A percentile compares a stretch with the other conserved stretches of the same genome.
Evolutionary conservation across 2,113 vertebrate species (phyloP).

Genomic region (Colius striatus): DNA sequence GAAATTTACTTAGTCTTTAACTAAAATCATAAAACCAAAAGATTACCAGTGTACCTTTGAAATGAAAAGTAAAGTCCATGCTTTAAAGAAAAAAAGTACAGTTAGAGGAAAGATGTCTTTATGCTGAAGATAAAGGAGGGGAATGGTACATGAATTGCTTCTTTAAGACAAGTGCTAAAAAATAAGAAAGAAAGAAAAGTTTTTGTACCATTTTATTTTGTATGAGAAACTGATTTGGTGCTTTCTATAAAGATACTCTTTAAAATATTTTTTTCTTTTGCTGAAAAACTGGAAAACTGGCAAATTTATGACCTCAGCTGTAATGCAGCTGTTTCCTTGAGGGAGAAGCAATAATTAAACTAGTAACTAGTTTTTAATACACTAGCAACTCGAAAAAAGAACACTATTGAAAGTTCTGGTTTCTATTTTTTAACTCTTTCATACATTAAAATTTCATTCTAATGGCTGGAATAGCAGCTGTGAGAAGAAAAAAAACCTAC

Average conservation of each 20-base stretch:
- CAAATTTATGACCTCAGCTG: neutral
- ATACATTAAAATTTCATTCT: neutral
- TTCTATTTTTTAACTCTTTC: neutral
- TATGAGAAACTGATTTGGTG: neutral
- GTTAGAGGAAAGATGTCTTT: neutral
- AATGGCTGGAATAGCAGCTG: neutral
- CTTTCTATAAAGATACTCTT: neutral
- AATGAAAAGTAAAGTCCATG: neutral
- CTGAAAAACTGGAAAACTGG: neutral
- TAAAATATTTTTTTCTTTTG: neutral
- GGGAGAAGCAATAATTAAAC: neutral
- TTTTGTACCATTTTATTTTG: neutral
- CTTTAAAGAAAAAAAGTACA: neutral
- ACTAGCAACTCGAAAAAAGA: neutral
- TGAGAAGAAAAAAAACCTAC: neutral
- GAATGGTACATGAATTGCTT: neutral
- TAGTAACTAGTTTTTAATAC: neutral
- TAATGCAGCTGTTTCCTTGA: slow-evolving; percentile 28
- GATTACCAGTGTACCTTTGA: neutral
- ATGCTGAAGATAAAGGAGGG: neutral
- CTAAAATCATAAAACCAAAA: slow-evolving; percentile 7
- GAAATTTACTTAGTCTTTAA: neutral
- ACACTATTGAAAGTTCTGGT: neutral
- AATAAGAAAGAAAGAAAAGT: neutral
- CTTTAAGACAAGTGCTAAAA: neutral